Base-by-base conservation (phyloP, 2,797 vertebrate genomes). In the Remorina albescens region DNA sequence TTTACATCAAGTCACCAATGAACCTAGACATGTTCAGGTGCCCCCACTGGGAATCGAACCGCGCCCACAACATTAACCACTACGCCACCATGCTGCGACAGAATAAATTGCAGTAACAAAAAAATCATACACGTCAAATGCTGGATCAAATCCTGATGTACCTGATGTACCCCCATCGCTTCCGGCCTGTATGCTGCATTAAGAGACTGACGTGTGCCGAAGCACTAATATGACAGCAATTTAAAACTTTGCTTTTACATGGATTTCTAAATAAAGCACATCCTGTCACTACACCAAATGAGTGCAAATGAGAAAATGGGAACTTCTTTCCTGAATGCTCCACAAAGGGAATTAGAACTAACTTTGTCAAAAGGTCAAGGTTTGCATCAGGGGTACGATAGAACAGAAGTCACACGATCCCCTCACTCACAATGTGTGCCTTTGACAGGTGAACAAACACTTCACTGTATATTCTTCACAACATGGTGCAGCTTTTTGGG, bases 361-460 rank as follows among this genome's bases (percentile, higher is more conserved):
- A 81, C 66, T 68, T 64, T 61, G 74, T 82, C 62, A 82, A 67
- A 71, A 75, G 82, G 79, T 83, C 82, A 82, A 68, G 76, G 89
- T 86, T 92, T 85, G 83, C 44, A 41, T 79, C 59, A 66, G 71
- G 68, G 82, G 36, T 76, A 66, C 44, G 68, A 72, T 69, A 82
- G 23, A 58, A 74, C 61, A 76, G 36, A 67, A 81, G 70, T 78
- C 81, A 89, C 62, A 71, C 72, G 83, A 78, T 71, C 25, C 4
- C 62, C 36, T 77, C 19, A 28, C 28, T 73, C 36, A 54, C 34
- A 44, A 73, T 72, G 69, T 83, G 74, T 61, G 57, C 53, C 70
- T 41, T 68, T 44, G 74, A 73, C 89, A 92, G 89, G 91, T 91
- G 83, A 86, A 85, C 84, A 92, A 91, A 91, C 76, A 89, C 62